These are phyloP conservation scores for Trachelus tabidus DNA, from an alignment of 2,888 invertebrate genomes.

Conservation along the genomic window DNA sequence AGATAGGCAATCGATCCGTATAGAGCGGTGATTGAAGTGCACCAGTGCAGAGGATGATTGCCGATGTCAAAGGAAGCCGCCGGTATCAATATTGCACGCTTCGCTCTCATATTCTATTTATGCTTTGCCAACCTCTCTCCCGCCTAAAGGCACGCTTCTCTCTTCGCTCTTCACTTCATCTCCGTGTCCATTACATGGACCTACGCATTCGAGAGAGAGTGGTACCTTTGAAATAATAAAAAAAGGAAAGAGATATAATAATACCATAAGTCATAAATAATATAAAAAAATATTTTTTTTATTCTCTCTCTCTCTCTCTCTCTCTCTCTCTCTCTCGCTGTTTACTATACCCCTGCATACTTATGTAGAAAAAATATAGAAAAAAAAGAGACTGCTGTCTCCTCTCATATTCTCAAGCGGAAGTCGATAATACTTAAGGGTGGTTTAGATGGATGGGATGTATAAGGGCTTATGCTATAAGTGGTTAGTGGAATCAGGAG, in stretches of 20 bases:
- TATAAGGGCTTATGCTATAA: not conserved
- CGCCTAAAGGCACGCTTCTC: not conserved
- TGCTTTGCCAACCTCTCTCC: not conserved
- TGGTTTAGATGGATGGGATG: not conserved
- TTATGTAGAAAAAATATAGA: not conserved
- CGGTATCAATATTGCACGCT: constrained; percentile 23
- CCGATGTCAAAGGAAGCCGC: constrained; percentile 49
- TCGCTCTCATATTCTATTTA: constrained; percentile 8
- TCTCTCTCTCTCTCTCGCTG: not conserved
- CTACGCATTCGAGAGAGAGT: not conserved
- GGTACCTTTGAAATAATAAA: not conserved
- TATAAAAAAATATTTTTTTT: not conserved
- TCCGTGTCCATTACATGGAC: not conserved
- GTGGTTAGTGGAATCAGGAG: not conserved
- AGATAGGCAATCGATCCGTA: constrained; percentile 43
- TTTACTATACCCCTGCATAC: not conserved
- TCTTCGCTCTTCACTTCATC: not conserved
- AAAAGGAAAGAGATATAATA: not conserved
- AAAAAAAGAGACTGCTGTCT: not conserved
- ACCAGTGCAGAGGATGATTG: constrained; percentile 46
- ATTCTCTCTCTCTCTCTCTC: not conserved
- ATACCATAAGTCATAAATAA: not conserved
- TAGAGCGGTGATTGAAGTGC: constrained; percentile 47
- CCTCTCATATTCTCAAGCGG: not conserved
- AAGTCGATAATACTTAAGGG: not conserved